Evolutionary conservation across 1,140 invertebrate genomes (phyloP).

Genomic region (Halesus radiatus): DNA sequence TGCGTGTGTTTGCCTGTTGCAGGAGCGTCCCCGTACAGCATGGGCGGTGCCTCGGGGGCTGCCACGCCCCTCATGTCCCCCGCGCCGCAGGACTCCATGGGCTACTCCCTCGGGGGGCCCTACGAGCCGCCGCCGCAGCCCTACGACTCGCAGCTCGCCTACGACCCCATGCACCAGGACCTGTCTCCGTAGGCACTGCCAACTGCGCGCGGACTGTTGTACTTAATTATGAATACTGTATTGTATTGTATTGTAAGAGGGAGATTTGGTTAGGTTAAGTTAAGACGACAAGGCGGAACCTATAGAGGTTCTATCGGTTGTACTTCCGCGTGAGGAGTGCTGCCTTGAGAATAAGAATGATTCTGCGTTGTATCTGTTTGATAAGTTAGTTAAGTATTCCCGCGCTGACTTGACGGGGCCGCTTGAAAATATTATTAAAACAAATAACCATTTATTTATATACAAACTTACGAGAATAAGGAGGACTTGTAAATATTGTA

Average conservation of each 20-base stretch:
- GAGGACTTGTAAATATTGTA: neutral
- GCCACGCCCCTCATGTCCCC: constrained; percentile 95
- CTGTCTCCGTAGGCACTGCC: constrained; percentile 69
- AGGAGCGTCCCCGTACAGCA: constrained; percentile 92
- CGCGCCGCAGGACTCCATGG: constrained; percentile 91
- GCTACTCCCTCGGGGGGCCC: constrained; percentile 88
- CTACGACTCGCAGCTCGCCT: constrained; percentile 88
- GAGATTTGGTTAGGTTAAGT: neutral
- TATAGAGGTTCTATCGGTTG: neutral
- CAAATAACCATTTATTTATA: neutral
- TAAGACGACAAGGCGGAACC: neutral
- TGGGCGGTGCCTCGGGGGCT: constrained; percentile 88
- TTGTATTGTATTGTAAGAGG: neutral
- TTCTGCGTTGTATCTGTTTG: neutral
- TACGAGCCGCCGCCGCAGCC: constrained; percentile 88
- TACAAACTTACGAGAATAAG: neutral
- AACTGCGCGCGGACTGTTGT: neutral
- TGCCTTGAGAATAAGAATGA: neutral
- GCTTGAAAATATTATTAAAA: neutral
- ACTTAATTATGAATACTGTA: neutral
- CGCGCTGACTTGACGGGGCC: neutral
- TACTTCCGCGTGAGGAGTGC: neutral
- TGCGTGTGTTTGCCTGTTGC: constrained; percentile 62
- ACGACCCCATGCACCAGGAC: constrained; percentile 90
- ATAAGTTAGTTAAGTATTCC: constrained; percentile 4